A percentile compares a stretch with the other conserved stretches of the same genome.
These are phyloP conservation scores for Orthosia gothica DNA, from an alignment of 2,888 invertebrate species.

Conservation along the genomic window DNA sequence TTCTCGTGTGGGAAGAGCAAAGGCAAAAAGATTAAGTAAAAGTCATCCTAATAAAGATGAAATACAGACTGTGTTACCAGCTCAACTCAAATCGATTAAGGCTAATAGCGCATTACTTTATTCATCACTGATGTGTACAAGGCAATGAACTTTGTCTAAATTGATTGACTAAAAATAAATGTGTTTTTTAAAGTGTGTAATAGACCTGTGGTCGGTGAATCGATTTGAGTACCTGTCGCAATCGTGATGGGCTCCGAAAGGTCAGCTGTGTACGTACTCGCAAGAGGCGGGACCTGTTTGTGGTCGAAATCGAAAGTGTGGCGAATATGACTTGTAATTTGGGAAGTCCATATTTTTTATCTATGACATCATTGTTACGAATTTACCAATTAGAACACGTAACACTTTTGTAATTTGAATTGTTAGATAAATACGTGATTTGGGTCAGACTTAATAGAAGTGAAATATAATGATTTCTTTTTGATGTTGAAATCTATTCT, in stretches of 20 bases:
- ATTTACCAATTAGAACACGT: conserved; percentile 20
- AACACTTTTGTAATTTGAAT: conserved; percentile 14
- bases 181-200: conserved; percentile 41
- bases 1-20: neutral
- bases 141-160: conserved; percentile 40
- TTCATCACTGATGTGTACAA: conserved; percentile 27
- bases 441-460: neutral
- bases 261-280: conserved; percentile 13
- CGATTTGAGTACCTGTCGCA: conserved; percentile 39
- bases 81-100: conserved; percentile 36
- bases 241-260: conserved; percentile 41
- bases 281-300: conserved; percentile 19
- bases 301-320: conserved; percentile 42
- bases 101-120: conserved; percentile 36
- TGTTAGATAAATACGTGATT: neutral
- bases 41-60: conserved; percentile 10
- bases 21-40: neutral
- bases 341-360: conserved; percentile 9
- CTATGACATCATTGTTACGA: conserved; percentile 8
- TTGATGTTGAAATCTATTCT: neutral
- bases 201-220: conserved; percentile 26
- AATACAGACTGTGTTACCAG: conserved; percentile 8
- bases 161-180: conserved; percentile 39
- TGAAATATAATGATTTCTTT: neutral
- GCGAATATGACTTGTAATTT: conserved; percentile 20